phyloP scores from a whole-genome alignment of 2,113 vertebrate species.

The human region DNA sequence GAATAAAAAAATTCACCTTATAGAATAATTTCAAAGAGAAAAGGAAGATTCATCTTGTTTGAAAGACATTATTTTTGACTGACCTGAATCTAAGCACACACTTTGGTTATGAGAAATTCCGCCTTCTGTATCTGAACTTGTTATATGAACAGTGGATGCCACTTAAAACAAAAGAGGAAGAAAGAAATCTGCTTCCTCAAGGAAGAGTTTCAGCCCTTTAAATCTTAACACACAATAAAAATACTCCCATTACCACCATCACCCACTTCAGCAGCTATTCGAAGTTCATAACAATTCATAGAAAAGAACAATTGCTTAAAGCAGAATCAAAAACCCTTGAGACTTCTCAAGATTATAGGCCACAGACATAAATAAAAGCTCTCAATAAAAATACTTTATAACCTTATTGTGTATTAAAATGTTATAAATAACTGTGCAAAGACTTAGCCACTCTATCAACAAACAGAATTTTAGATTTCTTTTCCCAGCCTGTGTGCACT shows the following conservation, averaged over 20 bases:
- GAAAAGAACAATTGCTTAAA: conserved; percentile 52
- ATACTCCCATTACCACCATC: background rate
- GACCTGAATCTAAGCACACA: background rate
- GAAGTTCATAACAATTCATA: conserved; percentile 54
- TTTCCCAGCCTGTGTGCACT: background rate
- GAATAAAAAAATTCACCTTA: background rate
- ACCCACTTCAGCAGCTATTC: conserved; percentile 2
- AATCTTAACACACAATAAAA: conserved; percentile 66
- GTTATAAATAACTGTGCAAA: conserved; percentile 49
- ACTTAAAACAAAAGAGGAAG: conserved; percentile 26
- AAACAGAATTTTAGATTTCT: background rate
- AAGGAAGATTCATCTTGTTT: background rate
- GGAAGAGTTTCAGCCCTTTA: conserved; percentile 33
- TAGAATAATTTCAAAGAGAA: conserved; percentile 31
- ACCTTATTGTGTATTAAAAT: background rate
- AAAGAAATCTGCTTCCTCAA: conserved; percentile 25
- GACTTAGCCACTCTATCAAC: background rate
- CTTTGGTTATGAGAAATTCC: background rate
- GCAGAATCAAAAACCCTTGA: conserved; percentile 49
- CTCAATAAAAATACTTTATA: conserved; percentile 51
- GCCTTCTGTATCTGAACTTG: background rate
- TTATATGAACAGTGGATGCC: background rate
- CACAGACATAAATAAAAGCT: conserved; percentile 50
- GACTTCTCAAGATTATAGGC: conserved; percentile 42
- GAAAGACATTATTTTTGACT: background rate